phyloP scores from a whole-genome alignment of 2,113 vertebrate species.

The Hippocampus barbouri region DNA sequence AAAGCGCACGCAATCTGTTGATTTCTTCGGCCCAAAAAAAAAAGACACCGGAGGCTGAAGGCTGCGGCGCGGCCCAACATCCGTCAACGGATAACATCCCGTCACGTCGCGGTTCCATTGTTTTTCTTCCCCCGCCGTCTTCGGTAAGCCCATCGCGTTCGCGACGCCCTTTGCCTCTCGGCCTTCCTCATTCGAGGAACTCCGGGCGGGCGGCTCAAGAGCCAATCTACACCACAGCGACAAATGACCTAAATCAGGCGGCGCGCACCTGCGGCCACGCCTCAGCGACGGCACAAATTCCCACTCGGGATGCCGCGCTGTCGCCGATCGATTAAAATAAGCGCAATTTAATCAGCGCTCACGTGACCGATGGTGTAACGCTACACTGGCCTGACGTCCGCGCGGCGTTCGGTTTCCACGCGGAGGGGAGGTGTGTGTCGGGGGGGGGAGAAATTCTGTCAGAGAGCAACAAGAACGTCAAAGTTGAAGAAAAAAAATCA shows the following conservation, averaged over 20 bases:
- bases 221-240: constrained; percentile 4
- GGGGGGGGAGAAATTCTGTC: too few species aligned
- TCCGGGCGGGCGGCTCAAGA: constrained; percentile 15
- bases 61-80: background rate
- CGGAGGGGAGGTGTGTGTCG: too few species aligned
- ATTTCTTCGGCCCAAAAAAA: too few species aligned
- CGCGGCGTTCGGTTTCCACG: background rate
- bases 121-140: background rate
- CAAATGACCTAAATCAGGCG: constrained; percentile 16
- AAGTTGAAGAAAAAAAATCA: too few species aligned
- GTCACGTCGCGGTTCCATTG: constrained; percentile 15
- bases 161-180: constrained; percentile 7
- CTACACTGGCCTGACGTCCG: background rate
- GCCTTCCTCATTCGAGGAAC: constrained; percentile 19
- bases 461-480: too few species aligned
- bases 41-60: too few species aligned
- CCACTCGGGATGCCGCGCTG: constrained; percentile 1
- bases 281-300: background rate
- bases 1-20: too few species aligned
- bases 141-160: constrained; percentile 16
- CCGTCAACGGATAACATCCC: constrained; percentile 29
- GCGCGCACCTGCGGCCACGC: constrained; percentile 17
- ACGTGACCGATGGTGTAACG: background rate
- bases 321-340: background rate
- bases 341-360: background rate